Conservation (phyloP, 2,888 invertebrate genomes). For the Athetis lepigone region DNA sequence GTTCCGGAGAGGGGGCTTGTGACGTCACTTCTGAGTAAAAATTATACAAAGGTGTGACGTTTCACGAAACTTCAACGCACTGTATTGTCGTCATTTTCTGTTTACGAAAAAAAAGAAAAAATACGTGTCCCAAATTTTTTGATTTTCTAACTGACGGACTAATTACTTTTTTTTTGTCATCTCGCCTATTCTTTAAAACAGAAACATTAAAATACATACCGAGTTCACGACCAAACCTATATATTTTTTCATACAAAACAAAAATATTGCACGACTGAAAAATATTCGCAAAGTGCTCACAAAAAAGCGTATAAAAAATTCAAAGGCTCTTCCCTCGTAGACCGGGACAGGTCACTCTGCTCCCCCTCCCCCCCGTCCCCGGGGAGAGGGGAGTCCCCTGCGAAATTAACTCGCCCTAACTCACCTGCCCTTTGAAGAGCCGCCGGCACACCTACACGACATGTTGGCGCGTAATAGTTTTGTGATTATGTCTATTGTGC, state of each 20-base stretch:
- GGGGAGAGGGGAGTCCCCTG: constrained; percentile 70
- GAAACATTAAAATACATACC: constrained; percentile 6
- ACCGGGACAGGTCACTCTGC: constrained; percentile 62
- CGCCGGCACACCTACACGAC: constrained; percentile 71
- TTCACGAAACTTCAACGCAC: no score
- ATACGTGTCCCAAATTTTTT: no score
- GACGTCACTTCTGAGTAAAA: no score
- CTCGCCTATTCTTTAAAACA: constrained; percentile 11
- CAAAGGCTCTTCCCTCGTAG: constrained; percentile 67
- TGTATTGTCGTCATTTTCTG: no score
- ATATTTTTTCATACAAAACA: constrained; percentile 42
- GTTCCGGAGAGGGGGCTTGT: no score
- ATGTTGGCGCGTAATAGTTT: constrained; percentile 62
- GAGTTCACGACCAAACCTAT: constrained; percentile 18
- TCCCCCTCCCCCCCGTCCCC: constrained; percentile 63
- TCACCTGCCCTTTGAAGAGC: constrained; percentile 87
- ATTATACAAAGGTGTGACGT: no score
- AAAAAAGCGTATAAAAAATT: constrained; percentile 76
- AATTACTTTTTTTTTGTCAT: neutral
- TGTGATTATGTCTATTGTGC: constrained; percentile 2
- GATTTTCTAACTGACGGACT: neutral
- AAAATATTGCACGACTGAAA: constrained; percentile 45
- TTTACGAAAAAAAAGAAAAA: no score
- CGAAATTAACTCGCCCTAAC: constrained; percentile 79
- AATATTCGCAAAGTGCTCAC: constrained; percentile 68